Percentiles rank a stretch among this genome's conserved stretches.
Evolutionary conservation across 2,113 vertebrate genomes (phyloP).

Genomic region (Aix galericulata): DNA sequence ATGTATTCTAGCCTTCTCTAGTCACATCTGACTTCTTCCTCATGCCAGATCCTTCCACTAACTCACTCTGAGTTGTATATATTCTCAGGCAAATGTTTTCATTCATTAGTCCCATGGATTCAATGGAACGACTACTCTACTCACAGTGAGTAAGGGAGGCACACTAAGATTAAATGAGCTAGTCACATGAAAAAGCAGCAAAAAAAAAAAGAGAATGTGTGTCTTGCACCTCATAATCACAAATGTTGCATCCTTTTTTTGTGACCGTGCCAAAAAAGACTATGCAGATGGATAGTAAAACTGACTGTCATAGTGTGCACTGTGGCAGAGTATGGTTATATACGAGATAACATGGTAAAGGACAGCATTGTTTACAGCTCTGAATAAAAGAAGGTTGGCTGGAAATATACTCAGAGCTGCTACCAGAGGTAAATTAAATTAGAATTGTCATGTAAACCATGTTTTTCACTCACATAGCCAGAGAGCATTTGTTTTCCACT

Average conservation of each 20-base stretch:
- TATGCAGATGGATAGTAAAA: not conserved
- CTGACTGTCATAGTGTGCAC: not conserved
- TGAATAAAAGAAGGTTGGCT: not conserved
- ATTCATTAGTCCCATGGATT: not conserved
- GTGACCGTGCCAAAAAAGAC: not conserved
- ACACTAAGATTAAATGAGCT: not conserved
- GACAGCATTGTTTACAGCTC: not conserved
- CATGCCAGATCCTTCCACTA: not conserved
- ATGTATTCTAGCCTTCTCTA: not conserved
- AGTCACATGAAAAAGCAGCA: not conserved
- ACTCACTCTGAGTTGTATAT: not conserved
- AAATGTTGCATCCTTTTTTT: not conserved
- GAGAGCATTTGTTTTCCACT: not conserved
- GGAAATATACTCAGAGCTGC: not conserved
- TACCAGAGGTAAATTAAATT: not conserved
- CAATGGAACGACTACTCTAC: not conserved
- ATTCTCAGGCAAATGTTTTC: not conserved
- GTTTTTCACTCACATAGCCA: not conserved
- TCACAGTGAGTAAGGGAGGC: not conserved
- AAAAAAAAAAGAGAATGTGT: not conserved
- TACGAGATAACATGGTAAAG: not conserved
- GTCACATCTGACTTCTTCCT: not conserved
- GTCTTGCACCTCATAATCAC: not conserved
- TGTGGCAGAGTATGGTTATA: not conserved
- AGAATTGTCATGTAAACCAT: not conserved